These are phyloP conservation scores for Sebastiscus albofasciatus DNA, from an alignment of 2,797 vertebrate species.

Conservation along the genomic window DNA sequence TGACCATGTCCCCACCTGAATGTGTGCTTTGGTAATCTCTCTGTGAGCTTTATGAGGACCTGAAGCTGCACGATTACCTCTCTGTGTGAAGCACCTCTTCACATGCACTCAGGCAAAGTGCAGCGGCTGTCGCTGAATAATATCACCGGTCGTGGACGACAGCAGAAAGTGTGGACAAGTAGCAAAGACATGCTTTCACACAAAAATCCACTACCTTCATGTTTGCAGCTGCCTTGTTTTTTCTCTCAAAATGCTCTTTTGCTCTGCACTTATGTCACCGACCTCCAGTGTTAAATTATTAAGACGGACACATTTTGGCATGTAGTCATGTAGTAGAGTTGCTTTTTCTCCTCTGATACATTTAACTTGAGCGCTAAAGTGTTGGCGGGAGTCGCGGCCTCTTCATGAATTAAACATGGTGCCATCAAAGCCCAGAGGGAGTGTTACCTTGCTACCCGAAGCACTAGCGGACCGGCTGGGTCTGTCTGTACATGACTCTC, in stretches of 20 bases:
- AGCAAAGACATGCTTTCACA: constrained; percentile 12
- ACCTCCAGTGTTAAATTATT: constrained; percentile 49
- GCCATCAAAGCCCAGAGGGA: constrained; percentile 50
- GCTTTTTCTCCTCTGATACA: constrained; percentile 37
- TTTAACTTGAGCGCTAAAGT: constrained; percentile 38
- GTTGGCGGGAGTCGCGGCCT: constrained; percentile 21
- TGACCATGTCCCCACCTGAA: background rate
- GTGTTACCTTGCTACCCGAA: constrained; percentile 41
- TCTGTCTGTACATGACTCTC: constrained; percentile 13
- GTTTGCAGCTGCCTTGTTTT: constrained; percentile 5
- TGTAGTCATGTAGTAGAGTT: constrained; percentile 14
- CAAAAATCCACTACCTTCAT: background rate
- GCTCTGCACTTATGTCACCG: constrained; percentile 27
- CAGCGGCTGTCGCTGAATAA: constrained; percentile 20
- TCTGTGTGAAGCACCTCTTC: constrained; percentile 48
- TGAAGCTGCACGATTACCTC: constrained; percentile 25
- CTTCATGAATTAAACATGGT: constrained; percentile 69
- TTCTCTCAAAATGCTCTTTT: constrained; percentile 6
- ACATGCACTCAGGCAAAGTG: constrained; percentile 44
- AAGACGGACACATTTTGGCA: constrained; percentile 38
- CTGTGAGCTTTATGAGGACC: constrained; percentile 28
- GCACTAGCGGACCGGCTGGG: constrained; percentile 15
- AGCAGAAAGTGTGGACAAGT: constrained; percentile 9
- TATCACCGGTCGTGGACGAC: background rate
- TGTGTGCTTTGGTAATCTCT: constrained; percentile 25